Conservation (phyloP, 1,140 invertebrate species). For the Drosophila serrata region DNA sequence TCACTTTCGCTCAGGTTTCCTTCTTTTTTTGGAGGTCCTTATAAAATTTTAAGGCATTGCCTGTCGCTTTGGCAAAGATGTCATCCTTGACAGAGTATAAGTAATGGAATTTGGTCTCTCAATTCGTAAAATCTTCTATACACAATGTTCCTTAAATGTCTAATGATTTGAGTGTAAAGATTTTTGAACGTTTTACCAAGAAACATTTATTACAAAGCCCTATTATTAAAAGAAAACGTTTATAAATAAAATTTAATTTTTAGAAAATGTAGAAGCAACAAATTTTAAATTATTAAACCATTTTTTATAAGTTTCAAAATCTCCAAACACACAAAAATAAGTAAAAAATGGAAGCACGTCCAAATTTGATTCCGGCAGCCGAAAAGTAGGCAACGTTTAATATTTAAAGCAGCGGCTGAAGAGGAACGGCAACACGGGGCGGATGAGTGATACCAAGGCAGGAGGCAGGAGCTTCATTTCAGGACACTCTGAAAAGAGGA, state of each 20-base stretch:
- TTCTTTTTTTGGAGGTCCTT: not conserved
- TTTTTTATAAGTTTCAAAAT: not conserved
- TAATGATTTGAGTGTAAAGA: not conserved
- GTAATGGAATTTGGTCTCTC: not conserved
- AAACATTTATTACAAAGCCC: not conserved
- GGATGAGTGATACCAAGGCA: constrained; percentile 22
- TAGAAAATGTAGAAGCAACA: too few species aligned
- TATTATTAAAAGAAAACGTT: not conserved
- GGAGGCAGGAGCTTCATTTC: constrained; percentile 10
- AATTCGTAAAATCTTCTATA: not conserved
- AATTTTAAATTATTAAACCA: too few species aligned
- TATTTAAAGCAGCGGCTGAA: constrained; percentile 49
- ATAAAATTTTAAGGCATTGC: not conserved
- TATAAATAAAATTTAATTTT: too few species aligned
- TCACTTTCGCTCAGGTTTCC: constrained; percentile 17
- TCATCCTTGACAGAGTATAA: not conserved
- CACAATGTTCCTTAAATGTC: not conserved
- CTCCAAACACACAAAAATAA: not conserved
- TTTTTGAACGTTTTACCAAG: not conserved
- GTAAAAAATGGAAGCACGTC: not conserved
- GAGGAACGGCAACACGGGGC: constrained; percentile 9
- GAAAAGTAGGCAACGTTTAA: constrained; percentile 61
- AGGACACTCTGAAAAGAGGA: not conserved
- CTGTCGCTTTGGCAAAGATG: not conserved
- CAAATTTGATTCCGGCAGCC: constrained; percentile 41